These are phyloP conservation scores for Epizoanthus rinbou DNA, from an alignment of 92 coral and sea anemone species.

Conservation along the genomic window DNA sequence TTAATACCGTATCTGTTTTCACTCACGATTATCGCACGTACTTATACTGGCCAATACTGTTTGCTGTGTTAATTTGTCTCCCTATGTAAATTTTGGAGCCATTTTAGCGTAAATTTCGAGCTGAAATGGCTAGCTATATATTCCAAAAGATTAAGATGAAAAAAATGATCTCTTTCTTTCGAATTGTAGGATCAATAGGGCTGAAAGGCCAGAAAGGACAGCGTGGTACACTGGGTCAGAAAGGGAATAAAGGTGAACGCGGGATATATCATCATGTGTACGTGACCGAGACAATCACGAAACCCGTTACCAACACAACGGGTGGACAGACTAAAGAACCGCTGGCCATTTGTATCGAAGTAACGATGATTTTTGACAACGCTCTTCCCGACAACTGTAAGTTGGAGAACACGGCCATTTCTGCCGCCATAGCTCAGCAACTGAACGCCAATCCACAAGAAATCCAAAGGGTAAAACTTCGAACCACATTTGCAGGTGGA, in stretches of 20 bases:
- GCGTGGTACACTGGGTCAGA: background rate
- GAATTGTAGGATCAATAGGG: background rate
- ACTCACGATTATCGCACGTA: too few relatives aligned
- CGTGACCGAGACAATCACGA: background rate
- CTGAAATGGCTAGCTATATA: too few relatives aligned
- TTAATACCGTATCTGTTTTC: too few relatives aligned
- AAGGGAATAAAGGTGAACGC: background rate
- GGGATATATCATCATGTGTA: background rate
- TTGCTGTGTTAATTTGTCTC: too few relatives aligned
- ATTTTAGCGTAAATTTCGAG: too few relatives aligned
- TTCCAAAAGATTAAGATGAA: background rate
- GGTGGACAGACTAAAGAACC: background rate
- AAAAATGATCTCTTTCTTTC: background rate
- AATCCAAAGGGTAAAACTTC: constrained; percentile 2
- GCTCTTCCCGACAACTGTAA: constrained; percentile 6
- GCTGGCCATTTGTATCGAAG: constrained; percentile 7
- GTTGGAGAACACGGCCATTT: background rate
- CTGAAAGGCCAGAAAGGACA: constrained; percentile 3
- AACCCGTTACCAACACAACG: background rate
- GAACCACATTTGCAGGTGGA: background rate
- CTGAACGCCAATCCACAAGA: background rate
- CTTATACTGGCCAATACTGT: too few relatives aligned
- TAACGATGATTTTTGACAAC: constrained; percentile 6
- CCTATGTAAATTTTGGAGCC: too few relatives aligned
- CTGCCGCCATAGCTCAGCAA: constrained; percentile 7